phyloP scores from a whole-genome alignment of 2,888 invertebrate species.

The Torymus auratus region DNA sequence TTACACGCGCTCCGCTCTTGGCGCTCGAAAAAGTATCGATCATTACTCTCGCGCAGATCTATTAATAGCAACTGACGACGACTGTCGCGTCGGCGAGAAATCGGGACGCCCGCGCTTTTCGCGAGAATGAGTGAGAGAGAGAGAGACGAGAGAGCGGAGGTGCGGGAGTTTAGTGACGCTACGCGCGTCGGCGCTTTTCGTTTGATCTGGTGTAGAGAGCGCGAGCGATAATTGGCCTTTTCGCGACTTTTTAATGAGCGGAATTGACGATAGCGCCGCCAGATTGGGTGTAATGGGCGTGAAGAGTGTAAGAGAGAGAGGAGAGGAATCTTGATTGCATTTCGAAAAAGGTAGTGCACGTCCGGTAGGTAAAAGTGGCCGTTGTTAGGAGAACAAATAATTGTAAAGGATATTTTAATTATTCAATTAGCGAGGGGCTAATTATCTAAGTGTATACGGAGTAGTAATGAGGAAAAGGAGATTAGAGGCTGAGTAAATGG shows the following conservation, averaged over 20 bases:
- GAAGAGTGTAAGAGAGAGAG: no score
- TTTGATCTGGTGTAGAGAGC: not conserved
- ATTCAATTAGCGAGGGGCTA: no score
- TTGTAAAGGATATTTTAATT: no score
- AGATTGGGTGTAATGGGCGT: conserved; percentile 3
- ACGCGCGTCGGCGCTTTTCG: no score
- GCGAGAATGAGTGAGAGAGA: not conserved
- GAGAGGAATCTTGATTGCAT: conserved; percentile 6
- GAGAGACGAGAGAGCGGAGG: not conserved
- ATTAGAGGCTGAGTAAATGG: no score
- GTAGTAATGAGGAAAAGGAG: no score
- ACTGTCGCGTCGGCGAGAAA: conserved; percentile 19
- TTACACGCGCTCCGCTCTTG: not conserved
- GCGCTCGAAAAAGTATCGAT: conserved; percentile 38
- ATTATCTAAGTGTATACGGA: no score
- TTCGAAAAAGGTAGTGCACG: not conserved
- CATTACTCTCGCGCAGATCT: conserved; percentile 26
- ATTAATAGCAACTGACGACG: conserved; percentile 54
- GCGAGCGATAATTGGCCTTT: conserved; percentile 7
- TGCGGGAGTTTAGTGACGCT: no score
- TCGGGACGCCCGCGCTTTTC: conserved; percentile 25
- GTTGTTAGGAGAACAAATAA: no score
- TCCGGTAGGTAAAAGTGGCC: not conserved
- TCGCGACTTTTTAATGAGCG: conserved; percentile 12
- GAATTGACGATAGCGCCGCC: conserved; percentile 16